Percentiles rank a stretch among this genome's conserved stretches.
Evolutionary conservation across 2,888 invertebrate species (phyloP).

Genomic region (Euzetes globulus): DNA sequence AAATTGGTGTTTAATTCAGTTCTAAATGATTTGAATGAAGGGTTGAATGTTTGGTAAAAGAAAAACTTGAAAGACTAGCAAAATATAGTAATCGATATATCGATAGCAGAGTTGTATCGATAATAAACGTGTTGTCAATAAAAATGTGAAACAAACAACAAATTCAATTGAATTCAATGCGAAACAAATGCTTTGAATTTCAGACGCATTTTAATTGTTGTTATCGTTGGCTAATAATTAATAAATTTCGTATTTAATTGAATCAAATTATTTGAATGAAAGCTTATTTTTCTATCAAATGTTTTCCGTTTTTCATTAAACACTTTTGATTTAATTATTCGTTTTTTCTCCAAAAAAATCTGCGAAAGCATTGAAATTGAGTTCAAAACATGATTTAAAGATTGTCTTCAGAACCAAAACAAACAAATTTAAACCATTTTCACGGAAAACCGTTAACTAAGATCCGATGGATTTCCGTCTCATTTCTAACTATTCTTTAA

Average conservation of each 20-base stretch:
- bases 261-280: too few relatives aligned
- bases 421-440: not conserved
- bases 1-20: too few relatives aligned
- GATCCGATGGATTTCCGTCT: slow-evolving; percentile 10
- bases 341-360: too few relatives aligned
- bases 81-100: not conserved
- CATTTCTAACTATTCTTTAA: not conserved
- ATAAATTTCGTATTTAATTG: too few relatives aligned
- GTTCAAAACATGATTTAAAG: too few relatives aligned
- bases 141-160: not conserved
- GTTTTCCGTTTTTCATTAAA: too few relatives aligned
- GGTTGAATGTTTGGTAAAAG: not conserved
- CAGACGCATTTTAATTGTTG: not conserved
- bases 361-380: too few relatives aligned
- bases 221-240: too few relatives aligned
- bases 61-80: not conserved
- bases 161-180: not conserved
- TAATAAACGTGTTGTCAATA: slow-evolving; percentile 20
- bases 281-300: too few relatives aligned
- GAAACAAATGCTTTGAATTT: not conserved
- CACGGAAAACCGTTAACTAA: not conserved
- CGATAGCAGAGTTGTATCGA: not conserved
- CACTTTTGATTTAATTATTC: too few relatives aligned
- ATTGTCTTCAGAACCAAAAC: too few relatives aligned
- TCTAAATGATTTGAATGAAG: not conserved